Evolutionary conservation across 2,888 invertebrate genomes (phyloP).

Genomic region (Drosophila colorata): DNA sequence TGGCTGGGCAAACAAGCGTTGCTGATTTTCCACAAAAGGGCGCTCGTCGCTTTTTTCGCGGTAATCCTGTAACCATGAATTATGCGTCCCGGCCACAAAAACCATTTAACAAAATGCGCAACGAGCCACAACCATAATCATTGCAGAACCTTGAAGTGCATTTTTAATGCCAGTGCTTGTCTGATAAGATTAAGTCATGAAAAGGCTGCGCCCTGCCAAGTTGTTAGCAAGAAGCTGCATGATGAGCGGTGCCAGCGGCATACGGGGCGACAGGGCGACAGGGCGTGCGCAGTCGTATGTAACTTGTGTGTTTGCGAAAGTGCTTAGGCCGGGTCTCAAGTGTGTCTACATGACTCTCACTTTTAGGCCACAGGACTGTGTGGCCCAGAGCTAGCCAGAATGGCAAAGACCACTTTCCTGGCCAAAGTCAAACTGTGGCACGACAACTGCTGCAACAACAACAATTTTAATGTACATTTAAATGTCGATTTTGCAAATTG

Average conservation of each 20-base stretch:
- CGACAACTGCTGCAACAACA: constrained; percentile 38
- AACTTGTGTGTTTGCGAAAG: constrained; percentile 62
- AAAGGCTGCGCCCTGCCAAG: constrained; percentile 64
- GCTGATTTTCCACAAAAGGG: constrained; percentile 75
- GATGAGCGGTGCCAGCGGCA: background rate
- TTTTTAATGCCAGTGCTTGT: constrained; percentile 80
- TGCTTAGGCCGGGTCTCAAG: constrained; percentile 72
- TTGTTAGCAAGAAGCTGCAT: constrained; percentile 64
- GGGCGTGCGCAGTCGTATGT: background rate
- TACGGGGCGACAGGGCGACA: background rate
- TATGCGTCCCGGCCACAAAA: constrained; percentile 57
- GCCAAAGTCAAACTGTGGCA: constrained; percentile 33
- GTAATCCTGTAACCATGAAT: constrained; percentile 80
- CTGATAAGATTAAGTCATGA: constrained; percentile 79
- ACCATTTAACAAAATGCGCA: constrained; percentile 74
- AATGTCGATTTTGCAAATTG: constrained; percentile 79
- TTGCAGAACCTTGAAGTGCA: constrained; percentile 78
- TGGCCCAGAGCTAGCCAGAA: constrained; percentile 44
- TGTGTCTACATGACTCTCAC: constrained; percentile 79
- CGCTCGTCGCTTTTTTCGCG: constrained; percentile 40
- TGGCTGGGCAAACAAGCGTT: constrained; percentile 70
- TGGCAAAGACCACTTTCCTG: constrained; percentile 55
- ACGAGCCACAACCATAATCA: constrained; percentile 61
- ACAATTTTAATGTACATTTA: constrained; percentile 72
- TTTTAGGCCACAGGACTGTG: constrained; percentile 55